Evolutionary conservation across 2,888 invertebrate genomes (phyloP), one percentile per base, ranked within the genome.

Genomic region (Dexiosoma caninum): DNA sequence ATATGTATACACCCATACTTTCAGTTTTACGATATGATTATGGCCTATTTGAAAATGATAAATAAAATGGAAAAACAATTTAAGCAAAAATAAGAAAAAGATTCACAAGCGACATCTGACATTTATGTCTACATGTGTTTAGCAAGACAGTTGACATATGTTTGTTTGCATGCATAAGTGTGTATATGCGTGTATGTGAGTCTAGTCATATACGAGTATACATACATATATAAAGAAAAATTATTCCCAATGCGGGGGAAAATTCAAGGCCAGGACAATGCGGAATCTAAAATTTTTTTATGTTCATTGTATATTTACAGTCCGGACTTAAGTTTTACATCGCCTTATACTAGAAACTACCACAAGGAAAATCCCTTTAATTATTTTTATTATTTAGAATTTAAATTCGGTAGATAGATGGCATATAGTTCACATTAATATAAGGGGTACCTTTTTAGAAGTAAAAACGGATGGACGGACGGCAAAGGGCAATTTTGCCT

Each of bases 51-150:
- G 64, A 37, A 67, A 78, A 64, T 71, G 55, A 49, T 62, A 44
- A 75, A 49, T 59, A 14, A 72, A 57, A 66, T 27, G 35, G 14
- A 49, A 46, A 67, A 67, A 51, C 42, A 51, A 35, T 67, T 59
- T 21, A 42, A 75, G 49, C 57, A 59, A 30, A 75, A 59, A 40
- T 46, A 60, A 64, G 57, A 78, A 62, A 59, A 78, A 71, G 55
- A 78, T 16, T 71, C 69, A 42, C 59, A 62, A 77, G 71, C 76
- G 81, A 81, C 79, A 85, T 84, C 84, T 86, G 85, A 87, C 87
- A 86, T 88, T 87, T 87, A 87, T 89, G 89, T 89, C 88, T 88
- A 88, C 88, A 89, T 89, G 88, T 89, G 89, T 89, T 89, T 86
- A 86, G 85, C 84, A 87, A 84, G 87, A 87, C 88, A 86, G 87